phyloP scores from a whole-genome alignment of 2,888 invertebrate species.

The Cinara cedri region DNA sequence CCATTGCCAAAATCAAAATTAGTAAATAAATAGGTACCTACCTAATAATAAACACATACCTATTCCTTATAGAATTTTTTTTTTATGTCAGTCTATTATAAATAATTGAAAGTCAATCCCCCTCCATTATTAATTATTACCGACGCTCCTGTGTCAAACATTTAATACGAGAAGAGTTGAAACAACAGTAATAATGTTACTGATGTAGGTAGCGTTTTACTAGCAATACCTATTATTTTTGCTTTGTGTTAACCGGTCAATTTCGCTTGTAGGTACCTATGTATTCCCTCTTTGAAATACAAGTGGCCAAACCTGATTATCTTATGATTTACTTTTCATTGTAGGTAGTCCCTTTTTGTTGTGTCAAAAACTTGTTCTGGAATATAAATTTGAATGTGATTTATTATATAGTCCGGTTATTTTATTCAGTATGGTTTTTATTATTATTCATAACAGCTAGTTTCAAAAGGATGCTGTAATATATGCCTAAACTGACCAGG shows the following conservation, averaged over 20 bases:
- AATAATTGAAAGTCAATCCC: too few species aligned
- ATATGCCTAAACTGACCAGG: constrained; percentile 17
- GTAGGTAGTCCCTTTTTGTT: constrained; percentile 39
- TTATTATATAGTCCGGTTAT: constrained; percentile 50
- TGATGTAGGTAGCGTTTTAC: not conserved
- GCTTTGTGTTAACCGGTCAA: constrained; percentile 30
- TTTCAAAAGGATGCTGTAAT: constrained; percentile 44
- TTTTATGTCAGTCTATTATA: too few species aligned
- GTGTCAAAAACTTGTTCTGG: constrained; percentile 47
- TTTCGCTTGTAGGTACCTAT: not conserved
- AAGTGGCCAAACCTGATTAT: constrained; percentile 56
- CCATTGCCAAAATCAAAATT: too few species aligned
- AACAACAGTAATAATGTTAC: too few species aligned
- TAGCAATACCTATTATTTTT: constrained; percentile 5
- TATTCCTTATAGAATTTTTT: too few species aligned
- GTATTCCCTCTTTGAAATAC: constrained; percentile 36
- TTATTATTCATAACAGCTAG: constrained; percentile 45
- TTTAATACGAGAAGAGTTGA: too few species aligned
- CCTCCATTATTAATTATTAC: too few species aligned
- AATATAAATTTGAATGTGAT: constrained; percentile 25
- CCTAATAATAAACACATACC: too few species aligned
- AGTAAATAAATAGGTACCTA: too few species aligned
- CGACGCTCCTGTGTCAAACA: too few species aligned
- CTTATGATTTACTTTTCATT: constrained; percentile 32
- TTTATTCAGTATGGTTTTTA: constrained; percentile 17